phyloP scores from a whole-genome alignment of 2,888 invertebrate genomes.

The Meliscaeva auricollis region DNA sequence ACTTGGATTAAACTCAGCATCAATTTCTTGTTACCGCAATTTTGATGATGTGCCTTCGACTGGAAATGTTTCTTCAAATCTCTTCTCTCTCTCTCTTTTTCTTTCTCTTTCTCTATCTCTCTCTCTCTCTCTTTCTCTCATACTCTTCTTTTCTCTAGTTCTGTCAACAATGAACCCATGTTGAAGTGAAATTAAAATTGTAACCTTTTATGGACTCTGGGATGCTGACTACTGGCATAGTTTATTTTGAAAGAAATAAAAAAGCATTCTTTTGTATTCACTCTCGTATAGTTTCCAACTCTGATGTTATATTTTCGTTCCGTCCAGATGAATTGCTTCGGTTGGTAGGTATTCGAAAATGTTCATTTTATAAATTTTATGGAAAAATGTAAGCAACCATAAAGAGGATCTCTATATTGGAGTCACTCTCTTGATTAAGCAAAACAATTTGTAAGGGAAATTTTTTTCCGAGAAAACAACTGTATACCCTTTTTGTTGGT shows the following conservation, averaged over 20 bases:
- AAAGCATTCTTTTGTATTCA: neutral
- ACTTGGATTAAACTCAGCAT: slow-evolving; percentile 32
- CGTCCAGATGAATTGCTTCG: neutral
- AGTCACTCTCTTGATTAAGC: neutral
- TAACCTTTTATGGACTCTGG: slow-evolving; percentile 13
- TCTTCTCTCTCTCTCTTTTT: neutral
- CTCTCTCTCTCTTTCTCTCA: neutral
- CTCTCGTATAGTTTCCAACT: neutral
- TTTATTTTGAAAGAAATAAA: neutral
- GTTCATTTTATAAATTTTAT: slow-evolving; percentile 23
- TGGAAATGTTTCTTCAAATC: slow-evolving; percentile 42
- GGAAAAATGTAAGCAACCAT: neutral
- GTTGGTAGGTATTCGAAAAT: neutral
- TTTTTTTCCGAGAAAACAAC: neutral
- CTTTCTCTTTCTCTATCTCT: neutral
- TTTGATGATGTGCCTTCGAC: slow-evolving; percentile 35
- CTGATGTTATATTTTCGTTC: neutral
- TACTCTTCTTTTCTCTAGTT: neutral
- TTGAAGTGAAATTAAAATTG: slow-evolving; percentile 25
- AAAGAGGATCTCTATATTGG: neutral
- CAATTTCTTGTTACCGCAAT: slow-evolving; percentile 17
- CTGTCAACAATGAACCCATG: slow-evolving; percentile 21
- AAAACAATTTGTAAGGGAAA: neutral
- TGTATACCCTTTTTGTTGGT: too few relatives aligned
- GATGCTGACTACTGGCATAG: slow-evolving; percentile 4